phyloP scores from a whole-genome alignment of 2,888 invertebrate species.

The Heliconius hortense region DNA sequence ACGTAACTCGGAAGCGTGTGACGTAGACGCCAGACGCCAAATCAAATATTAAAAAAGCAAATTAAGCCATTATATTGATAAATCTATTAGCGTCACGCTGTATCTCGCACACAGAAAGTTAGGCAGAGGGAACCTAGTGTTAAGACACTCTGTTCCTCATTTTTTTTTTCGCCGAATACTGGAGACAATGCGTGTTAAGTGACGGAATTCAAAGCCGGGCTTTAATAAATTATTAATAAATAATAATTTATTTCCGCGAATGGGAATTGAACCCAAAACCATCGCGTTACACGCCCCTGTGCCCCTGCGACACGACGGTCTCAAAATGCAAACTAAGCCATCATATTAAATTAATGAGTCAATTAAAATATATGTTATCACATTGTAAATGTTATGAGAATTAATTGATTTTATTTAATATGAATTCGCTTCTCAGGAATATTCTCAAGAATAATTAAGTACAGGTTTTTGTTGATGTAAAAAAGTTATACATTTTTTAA shows the following conservation, averaged over 20 bases:
- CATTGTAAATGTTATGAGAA: background rate
- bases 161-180: no score
- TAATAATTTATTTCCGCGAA: no score
- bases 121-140: no score
- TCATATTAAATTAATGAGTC: background rate
- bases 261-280: no score
- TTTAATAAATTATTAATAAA: no score
- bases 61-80: background rate
- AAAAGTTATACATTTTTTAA: background rate
- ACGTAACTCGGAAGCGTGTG: conserved; percentile 27
- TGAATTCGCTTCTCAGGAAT: background rate
- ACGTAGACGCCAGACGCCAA: conserved; percentile 29
- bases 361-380: conserved; percentile 7
- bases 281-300: no score
- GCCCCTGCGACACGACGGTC: no score
- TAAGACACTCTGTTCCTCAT: no score
- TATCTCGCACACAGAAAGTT: no score
- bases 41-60: conserved; percentile 34
- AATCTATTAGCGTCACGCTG: no score
- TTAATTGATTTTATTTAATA: conserved; percentile 15
- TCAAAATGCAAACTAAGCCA: conserved; percentile 13
- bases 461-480: background rate
- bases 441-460: background rate
- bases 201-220: no score
- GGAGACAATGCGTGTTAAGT: no score